phyloP scores from a whole-genome alignment of 2,797 vertebrate genomes.

The Mormyrops boulengeri region DNA sequence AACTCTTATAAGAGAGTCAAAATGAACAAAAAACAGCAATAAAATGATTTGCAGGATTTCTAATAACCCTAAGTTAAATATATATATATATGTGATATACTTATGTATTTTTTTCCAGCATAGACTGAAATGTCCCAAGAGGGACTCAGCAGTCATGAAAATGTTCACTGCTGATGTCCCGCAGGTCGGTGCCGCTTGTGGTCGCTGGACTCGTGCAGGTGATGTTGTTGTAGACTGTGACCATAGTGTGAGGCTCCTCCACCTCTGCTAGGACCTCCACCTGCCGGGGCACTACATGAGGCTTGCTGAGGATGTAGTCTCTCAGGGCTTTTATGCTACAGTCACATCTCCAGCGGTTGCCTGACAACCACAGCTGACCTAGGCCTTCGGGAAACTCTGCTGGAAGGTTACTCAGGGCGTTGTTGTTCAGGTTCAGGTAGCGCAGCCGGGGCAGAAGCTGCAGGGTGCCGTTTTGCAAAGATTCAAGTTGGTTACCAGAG shows the following conservation, averaged over 20 bases:
- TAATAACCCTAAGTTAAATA: not conserved
- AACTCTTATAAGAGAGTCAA: not conserved
- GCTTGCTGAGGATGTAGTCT: constrained; percentile 70
- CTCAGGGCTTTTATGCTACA: constrained; percentile 70
- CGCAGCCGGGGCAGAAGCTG: constrained; percentile 66
- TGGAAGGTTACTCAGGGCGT: constrained; percentile 64
- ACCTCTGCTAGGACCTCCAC: constrained; percentile 74
- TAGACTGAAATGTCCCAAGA: not conserved
- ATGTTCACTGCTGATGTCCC: constrained; percentile 65
- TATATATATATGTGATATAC: not conserved
- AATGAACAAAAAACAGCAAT: not conserved
- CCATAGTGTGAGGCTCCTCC: constrained; percentile 67
- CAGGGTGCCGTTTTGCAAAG: constrained; percentile 58
- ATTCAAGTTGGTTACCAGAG: constrained; percentile 64
- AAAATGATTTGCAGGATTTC: not conserved
- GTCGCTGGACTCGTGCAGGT: constrained; percentile 73
- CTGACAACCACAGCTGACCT: constrained; percentile 83
- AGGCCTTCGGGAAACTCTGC: constrained; percentile 58
- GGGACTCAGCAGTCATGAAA: constrained; percentile 70
- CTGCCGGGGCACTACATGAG: constrained; percentile 67
- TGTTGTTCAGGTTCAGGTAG: constrained; percentile 77
- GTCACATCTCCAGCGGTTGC: constrained; percentile 86
- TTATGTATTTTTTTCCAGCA: not conserved
- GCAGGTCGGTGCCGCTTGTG: constrained; percentile 72
- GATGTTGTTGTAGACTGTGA: constrained; percentile 86